phyloP scores from a whole-genome alignment of 2,888 invertebrate genomes.

The Linyphia triangularis region DNA sequence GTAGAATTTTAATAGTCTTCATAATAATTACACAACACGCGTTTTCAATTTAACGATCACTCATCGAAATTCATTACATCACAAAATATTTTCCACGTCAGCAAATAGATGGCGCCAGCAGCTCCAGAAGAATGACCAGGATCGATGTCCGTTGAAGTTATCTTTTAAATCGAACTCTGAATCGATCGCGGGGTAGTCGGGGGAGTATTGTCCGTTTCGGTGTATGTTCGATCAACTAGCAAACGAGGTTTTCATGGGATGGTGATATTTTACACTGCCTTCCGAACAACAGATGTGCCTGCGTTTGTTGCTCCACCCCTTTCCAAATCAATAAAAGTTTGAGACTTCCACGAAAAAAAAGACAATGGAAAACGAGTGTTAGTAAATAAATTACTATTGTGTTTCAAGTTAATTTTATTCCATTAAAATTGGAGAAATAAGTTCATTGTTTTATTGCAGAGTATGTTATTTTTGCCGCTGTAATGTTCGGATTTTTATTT shows the following conservation, averaged over 20 bases:
- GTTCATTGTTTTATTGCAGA: no score
- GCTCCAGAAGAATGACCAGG: slow-evolving; percentile 1
- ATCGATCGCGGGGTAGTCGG: slow-evolving; percentile 47
- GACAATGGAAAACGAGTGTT: background rate
- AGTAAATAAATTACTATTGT: no score
- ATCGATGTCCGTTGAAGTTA: slow-evolving; percentile 69
- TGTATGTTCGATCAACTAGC: slow-evolving; percentile 2
- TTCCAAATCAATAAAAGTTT: background rate
- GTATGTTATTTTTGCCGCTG: no score
- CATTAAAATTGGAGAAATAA: no score
- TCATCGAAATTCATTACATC: background rate
- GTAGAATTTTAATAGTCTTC: no score
- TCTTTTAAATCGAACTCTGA: slow-evolving; percentile 60
- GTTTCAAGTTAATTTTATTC: no score
- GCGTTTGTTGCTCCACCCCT: background rate
- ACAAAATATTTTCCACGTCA: background rate
- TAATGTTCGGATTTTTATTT: no score
- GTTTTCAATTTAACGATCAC: background rate
- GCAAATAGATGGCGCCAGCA: slow-evolving; percentile 53
- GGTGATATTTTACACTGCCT: slow-evolving; percentile 32
- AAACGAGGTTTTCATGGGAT: slow-evolving; percentile 68
- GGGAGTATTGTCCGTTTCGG: slow-evolving; percentile 28
- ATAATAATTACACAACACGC: background rate
- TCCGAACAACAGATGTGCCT: slow-evolving; percentile 29
- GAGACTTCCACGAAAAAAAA: no score